A percentile compares a stretch with the other conserved stretches of the same genome.
Evolutionary conservation across 2,888 invertebrate genomes (phyloP).

Genomic region (Meloe dianella): DNA sequence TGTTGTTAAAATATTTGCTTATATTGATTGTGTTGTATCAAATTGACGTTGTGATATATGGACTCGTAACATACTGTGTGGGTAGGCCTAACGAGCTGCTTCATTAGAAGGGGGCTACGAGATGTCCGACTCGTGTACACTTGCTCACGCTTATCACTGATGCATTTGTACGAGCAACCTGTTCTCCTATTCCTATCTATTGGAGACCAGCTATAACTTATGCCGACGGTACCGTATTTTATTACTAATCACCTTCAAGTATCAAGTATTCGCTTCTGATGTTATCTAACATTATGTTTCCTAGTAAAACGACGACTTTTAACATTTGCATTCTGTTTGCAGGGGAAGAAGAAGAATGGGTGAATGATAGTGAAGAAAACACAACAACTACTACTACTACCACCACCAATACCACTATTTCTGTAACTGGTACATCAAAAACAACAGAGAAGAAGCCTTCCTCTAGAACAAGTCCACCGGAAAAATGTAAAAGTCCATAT

Average conservation of each 20-base stretch:
- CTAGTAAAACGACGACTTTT: slow-evolving; percentile 37
- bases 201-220: slow-evolving; percentile 44
- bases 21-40: slow-evolving; percentile 35
- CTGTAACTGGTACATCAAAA: slow-evolving; percentile 37
- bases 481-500: slow-evolving; percentile 63
- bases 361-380: slow-evolving; percentile 63
- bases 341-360: slow-evolving; percentile 74
- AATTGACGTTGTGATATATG: slow-evolving; percentile 51
- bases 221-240: slow-evolving; percentile 45
- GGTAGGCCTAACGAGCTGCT: slow-evolving; percentile 58
- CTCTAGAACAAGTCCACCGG: slow-evolving; percentile 43
- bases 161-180: slow-evolving; percentile 57
- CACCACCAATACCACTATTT: slow-evolving; percentile 28
- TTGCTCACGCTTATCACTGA: slow-evolving; percentile 55
- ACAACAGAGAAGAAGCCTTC: slow-evolving; percentile 23
- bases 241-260: slow-evolving; percentile 47
- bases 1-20: slow-evolving; percentile 5
- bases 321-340: slow-evolving; percentile 55
- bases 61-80: slow-evolving; percentile 44
- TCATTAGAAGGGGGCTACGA: slow-evolving; percentile 56
- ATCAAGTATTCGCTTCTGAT: slow-evolving; percentile 46
- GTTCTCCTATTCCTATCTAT: slow-evolving; percentile 46
- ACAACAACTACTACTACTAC: slow-evolving; percentile 49
- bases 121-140: slow-evolving; percentile 58
- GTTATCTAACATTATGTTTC: slow-evolving; percentile 46